These are phyloP conservation scores for Drosophila melanosoma DNA, from an alignment of 2,888 invertebrate genomes.

Conservation along the genomic window DNA sequence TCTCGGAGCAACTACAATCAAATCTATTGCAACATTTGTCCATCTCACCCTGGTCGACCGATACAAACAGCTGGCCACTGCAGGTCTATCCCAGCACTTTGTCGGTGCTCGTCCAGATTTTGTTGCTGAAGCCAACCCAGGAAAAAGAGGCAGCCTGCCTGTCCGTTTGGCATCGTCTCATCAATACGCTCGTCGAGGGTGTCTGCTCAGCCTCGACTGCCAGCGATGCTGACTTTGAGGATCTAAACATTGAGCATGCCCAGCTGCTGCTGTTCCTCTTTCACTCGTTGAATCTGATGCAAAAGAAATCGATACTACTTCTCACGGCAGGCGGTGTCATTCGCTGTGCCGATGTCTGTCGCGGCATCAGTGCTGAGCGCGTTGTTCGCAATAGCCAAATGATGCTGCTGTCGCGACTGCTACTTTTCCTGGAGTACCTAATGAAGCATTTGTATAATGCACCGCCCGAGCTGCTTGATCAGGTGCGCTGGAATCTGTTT, in stretches of 20 bases:
- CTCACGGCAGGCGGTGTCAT: conserved; percentile 91
- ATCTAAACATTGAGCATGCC: conserved; percentile 97
- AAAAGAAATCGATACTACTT: conserved; percentile 96
- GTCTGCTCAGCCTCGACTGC: conserved; percentile 86
- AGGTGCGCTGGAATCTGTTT: conserved; percentile 94
- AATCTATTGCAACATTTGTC: conserved; percentile 90
- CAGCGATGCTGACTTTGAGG: conserved; percentile 86
- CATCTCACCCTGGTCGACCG: conserved; percentile 90
- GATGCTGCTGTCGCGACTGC: conserved; percentile 92
- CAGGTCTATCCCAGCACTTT: conserved; percentile 91
- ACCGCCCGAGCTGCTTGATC: conserved; percentile 93
- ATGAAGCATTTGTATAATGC: conserved; percentile 98
- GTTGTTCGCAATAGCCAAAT: conserved; percentile 88
- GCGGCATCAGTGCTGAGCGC: conserved; percentile 83
- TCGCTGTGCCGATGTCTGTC: conserved; percentile 88
- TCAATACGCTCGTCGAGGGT: conserved; percentile 95
- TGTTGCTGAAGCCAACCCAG: conserved; percentile 91
- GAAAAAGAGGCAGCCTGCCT: conserved; percentile 96
- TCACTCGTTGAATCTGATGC: conserved; percentile 97
- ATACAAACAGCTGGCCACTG: conserved; percentile 90
- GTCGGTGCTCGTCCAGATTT: conserved; percentile 93
- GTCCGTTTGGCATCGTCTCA: conserved; percentile 95
- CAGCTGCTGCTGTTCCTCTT: conserved; percentile 96
- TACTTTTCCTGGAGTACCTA: conserved; percentile 96
- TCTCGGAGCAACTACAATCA: conserved; percentile 89